phyloP scores from a whole-genome alignment of 2,888 invertebrate species.

The Kryphioiulus occultus region DNA sequence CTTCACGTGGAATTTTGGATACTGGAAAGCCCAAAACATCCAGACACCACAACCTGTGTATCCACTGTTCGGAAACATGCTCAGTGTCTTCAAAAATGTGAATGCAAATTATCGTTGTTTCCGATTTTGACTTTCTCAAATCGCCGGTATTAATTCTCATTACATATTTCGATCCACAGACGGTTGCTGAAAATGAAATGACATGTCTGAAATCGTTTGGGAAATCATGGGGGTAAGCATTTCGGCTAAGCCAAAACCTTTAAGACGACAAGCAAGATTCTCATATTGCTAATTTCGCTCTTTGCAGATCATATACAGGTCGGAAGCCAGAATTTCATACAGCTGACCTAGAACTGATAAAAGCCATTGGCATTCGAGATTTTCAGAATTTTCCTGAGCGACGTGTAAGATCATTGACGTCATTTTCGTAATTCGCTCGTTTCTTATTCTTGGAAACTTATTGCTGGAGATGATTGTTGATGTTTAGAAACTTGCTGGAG shows the following conservation, averaged over 20 bases:
- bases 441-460: not conserved
- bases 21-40: slow-evolving; percentile 42
- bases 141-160: not conserved
- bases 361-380: slow-evolving; percentile 39
- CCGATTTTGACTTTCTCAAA: not conserved
- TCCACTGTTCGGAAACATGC: slow-evolving; percentile 33
- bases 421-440: not conserved
- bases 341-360: slow-evolving; percentile 47
- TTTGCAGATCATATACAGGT: slow-evolving; percentile 39
- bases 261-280: not conserved
- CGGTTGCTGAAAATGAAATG: slow-evolving; percentile 8
- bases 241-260: not conserved
- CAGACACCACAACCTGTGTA: not conserved
- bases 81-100: not conserved
- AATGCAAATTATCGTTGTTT: not conserved
- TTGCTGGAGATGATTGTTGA: not conserved
- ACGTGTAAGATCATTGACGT: slow-evolving; percentile 9
- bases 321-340: slow-evolving; percentile 35
- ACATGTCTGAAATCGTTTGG: not conserved
- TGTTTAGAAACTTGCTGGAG: not conserved
- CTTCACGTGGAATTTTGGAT: slow-evolving; percentile 42
- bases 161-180: not conserved
- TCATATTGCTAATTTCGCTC: not conserved
- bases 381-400: slow-evolving; percentile 48
- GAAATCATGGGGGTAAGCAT: slow-evolving; percentile 44